phyloP scores from a whole-genome alignment of 2,888 invertebrate genomes.

The Apomyelois bistriatella region DNA sequence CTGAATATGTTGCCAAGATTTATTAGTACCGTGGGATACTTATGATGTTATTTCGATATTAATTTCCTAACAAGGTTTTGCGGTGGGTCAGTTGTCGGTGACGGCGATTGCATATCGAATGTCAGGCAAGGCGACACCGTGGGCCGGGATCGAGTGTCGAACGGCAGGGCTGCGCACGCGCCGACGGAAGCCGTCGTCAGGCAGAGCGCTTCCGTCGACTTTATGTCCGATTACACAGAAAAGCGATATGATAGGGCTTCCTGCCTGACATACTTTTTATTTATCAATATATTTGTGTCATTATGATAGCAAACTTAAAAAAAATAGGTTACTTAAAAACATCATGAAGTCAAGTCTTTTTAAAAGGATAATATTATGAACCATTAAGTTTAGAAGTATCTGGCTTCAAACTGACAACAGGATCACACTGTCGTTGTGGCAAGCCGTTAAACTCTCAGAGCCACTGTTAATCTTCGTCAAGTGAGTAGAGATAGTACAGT shows the following conservation, averaged over 20 bases:
- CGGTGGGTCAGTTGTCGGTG: constrained; percentile 28
- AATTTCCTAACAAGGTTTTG: constrained; percentile 17
- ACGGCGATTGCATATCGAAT: constrained; percentile 37
- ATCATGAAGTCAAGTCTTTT: not conserved
- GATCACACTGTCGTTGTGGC: constrained; percentile 25
- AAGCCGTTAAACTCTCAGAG: constrained; percentile 40
- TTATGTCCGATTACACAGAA: constrained; percentile 38
- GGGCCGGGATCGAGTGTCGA: constrained; percentile 41
- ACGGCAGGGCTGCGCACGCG: constrained; percentile 59
- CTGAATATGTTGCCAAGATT: no score
- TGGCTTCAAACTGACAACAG: constrained; percentile 18
- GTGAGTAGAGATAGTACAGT: constrained; percentile 58
- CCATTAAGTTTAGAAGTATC: not conserved
- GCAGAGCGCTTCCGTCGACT: constrained; percentile 48
- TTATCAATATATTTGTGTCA: not conserved
- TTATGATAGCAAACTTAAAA: no score
- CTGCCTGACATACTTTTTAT: constrained; percentile 26
- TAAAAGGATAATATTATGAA: not conserved
- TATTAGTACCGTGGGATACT: constrained; percentile 3
- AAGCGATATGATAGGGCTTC: constrained; percentile 66
- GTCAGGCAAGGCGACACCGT: constrained; percentile 44
- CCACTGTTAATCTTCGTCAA: constrained; percentile 67
- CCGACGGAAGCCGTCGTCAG: constrained; percentile 65
- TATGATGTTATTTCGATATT: constrained; percentile 13
- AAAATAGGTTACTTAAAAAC: not conserved